These are phyloP conservation scores for Holothuria scabra DNA, from an alignment of 53 echinoderm and acorn worm genomes.

Conservation along the genomic window DNA sequence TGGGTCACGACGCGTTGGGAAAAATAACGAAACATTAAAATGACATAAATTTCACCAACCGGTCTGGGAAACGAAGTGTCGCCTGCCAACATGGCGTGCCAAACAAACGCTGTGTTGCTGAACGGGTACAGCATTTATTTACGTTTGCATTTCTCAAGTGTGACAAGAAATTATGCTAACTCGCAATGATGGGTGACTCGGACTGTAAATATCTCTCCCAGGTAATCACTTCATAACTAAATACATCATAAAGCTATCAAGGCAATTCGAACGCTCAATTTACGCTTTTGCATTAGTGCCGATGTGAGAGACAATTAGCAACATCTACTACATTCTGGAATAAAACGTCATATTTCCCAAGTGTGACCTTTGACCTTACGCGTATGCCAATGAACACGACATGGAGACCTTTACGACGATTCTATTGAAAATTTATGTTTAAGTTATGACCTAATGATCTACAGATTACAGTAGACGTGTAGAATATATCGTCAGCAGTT, in stretches of 20 bases:
- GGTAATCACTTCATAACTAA: slow-evolving; percentile 7
- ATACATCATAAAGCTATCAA: slow-evolving; percentile 3
- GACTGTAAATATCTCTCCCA: slow-evolving; percentile 30
- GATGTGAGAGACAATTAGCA: slow-evolving; percentile 44
- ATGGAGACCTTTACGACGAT: too few species aligned
- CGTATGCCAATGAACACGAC: too few species aligned
- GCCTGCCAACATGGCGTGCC: slow-evolving; percentile 36
- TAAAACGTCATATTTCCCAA: too few species aligned
- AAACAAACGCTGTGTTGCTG: slow-evolving; percentile 32
- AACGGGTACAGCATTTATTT: slow-evolving; percentile 20
- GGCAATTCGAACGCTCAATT: slow-evolving; percentile 27
- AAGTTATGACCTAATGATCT: too few species aligned
- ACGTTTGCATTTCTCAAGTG: not conserved
- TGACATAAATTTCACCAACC: slow-evolving; percentile 30
- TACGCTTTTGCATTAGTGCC: slow-evolving; percentile 8
- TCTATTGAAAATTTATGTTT: too few species aligned
- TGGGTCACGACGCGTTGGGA: slow-evolving; percentile 37
- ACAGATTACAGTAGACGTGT: too few species aligned
- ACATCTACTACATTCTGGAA: not conserved
- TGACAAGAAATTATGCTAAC: slow-evolving; percentile 20
- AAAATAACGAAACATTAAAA: slow-evolving; percentile 41
- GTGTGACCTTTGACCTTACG: too few species aligned
- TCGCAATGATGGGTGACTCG: slow-evolving; percentile 7
- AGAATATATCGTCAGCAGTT: too few species aligned
- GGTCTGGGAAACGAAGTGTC: not conserved